phyloP scores from a whole-genome alignment of 2,888 invertebrate genomes.

The Pheosia gnoma region DNA sequence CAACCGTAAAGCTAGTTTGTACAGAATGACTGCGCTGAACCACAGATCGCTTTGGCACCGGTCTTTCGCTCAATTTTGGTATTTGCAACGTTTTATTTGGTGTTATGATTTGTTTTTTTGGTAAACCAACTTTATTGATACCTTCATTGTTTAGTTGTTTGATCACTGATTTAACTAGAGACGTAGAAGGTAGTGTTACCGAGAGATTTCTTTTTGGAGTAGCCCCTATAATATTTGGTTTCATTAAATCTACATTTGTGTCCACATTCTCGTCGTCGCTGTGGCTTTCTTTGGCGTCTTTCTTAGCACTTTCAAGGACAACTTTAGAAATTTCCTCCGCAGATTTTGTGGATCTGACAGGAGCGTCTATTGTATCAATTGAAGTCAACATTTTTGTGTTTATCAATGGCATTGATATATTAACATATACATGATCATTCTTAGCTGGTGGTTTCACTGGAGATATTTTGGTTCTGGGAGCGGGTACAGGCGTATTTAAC shows the following conservation, averaged over 20 bases:
- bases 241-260: conserved; percentile 44
- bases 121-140: conserved; percentile 69
- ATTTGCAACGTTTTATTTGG: conserved; percentile 80
- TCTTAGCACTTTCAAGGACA: conserved; percentile 30
- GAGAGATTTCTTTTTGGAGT: conserved; percentile 70
- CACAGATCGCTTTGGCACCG: conserved; percentile 75
- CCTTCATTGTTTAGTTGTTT: conserved; percentile 72
- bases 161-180: conserved; percentile 73
- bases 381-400: conserved; percentile 59
- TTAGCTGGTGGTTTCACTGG: conserved; percentile 68
- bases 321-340: conserved; percentile 63
- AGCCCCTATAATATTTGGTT: conserved; percentile 77
- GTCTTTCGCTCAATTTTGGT: conserved; percentile 78
- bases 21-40: conserved; percentile 77
- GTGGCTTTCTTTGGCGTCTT: conserved; percentile 35
- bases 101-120: conserved; percentile 73
- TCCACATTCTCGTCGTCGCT: conserved; percentile 40
- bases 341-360: conserved; percentile 67
- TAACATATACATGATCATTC: conserved; percentile 83
- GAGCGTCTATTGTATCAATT: conserved; percentile 65
- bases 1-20: conserved; percentile 64
- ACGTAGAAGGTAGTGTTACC: conserved; percentile 71
- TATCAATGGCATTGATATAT: conserved; percentile 81
- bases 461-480: conserved; percentile 81
- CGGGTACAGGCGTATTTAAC: conserved; percentile 83